Percentiles rank a stretch among this genome's conserved stretches.
phyloP scores from a whole-genome alignment of 2,113 vertebrate species.

The Lepisosteus osseus region DNA sequence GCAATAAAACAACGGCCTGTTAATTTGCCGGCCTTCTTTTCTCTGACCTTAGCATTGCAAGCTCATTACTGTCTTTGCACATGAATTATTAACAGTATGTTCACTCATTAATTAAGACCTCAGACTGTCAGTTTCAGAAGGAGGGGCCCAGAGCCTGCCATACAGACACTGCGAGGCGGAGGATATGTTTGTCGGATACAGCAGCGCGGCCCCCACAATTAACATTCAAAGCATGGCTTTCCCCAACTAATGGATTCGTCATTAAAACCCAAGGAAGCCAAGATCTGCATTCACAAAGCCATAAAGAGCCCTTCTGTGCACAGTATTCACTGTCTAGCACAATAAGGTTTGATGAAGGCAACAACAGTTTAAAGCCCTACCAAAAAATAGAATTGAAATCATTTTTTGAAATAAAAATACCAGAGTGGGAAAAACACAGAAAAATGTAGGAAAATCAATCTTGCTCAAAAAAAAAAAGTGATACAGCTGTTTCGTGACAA shows the following conservation, averaged over 20 bases:
- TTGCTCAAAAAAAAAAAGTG: no score
- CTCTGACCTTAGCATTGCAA: constrained; percentile 12
- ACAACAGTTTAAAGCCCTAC: no score
- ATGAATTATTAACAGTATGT: constrained; percentile 33
- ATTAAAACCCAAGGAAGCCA: background rate
- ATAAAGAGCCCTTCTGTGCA: no score
- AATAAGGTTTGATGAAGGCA: no score
- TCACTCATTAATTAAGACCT: constrained; percentile 30
- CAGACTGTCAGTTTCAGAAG: constrained; percentile 4
- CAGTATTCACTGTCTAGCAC: no score
- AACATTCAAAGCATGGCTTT: background rate
- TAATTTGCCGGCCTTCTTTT: constrained; percentile 31
- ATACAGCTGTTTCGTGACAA: no score
- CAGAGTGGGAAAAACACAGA: no score
- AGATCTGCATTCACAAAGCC: no score
- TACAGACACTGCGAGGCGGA: background rate
- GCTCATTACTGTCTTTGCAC: constrained; percentile 23
- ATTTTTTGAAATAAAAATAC: no score
- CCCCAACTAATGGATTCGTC: no score
- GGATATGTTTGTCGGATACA: background rate
- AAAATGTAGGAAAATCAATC: no score
- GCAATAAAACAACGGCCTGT: constrained; percentile 57
- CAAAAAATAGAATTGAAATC: no score
- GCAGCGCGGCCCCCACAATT: background rate
- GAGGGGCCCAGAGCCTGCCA: background rate